A percentile compares a stretch with the other conserved stretches of the same genome.
These are phyloP conservation scores for Heterochromis multidens DNA, from an alignment of 2,113 vertebrate genomes.

Conservation along the genomic window DNA sequence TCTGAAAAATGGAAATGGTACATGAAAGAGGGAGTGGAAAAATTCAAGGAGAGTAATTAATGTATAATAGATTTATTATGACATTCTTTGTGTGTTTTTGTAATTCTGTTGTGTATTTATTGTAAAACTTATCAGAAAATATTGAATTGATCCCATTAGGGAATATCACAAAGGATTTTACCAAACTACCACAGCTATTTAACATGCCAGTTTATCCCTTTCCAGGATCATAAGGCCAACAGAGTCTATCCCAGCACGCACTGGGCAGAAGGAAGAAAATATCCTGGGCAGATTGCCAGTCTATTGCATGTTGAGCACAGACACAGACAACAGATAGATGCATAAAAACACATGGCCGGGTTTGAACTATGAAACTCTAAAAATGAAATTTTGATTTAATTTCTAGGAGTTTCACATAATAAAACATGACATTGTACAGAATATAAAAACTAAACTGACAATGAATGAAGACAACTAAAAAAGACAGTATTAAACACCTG, in stretches of 20 bases:
- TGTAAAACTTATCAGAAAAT: not conserved
- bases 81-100: not conserved
- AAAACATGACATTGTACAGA: not conserved
- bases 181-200: not conserved
- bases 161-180: not conserved
- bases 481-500: not conserved
- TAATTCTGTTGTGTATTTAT: not conserved
- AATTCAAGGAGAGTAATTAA: not conserved
- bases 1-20: constrained; percentile 33
- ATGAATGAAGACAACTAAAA: not conserved
- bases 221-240: not conserved
- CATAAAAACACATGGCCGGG: not conserved
- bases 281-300: constrained; percentile 22
- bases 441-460: not conserved
- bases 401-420: not conserved
- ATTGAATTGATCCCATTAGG: not conserved
- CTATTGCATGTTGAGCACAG: not conserved
- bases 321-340: not conserved
- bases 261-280: not conserved
- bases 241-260: constrained; percentile 9
- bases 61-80: not conserved
- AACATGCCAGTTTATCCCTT: not conserved
- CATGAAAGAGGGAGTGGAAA: constrained; percentile 1
- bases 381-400: not conserved
- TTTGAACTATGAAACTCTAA: not conserved